Conservation (phyloP, 2,888 invertebrate species). For the Oxytorus armatus region DNA sequence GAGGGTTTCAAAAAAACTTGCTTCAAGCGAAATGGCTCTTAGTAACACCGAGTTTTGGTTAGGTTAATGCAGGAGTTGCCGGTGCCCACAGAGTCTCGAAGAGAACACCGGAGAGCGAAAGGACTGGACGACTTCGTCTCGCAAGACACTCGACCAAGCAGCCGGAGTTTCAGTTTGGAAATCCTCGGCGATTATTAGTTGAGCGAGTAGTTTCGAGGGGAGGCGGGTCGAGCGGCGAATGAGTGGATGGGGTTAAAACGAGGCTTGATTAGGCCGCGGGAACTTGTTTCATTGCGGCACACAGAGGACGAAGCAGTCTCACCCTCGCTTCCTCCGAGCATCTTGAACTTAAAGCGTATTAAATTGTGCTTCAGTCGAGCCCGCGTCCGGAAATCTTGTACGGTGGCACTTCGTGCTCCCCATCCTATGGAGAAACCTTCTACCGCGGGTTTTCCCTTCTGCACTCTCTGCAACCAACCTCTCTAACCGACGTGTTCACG, state of each 20-base stretch:
- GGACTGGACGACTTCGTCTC: constrained; percentile 42
- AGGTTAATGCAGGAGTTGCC: not conserved
- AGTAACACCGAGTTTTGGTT: not conserved
- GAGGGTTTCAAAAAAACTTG: too few relatives aligned
- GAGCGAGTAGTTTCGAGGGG: constrained; percentile 80
- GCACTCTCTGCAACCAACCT: constrained; percentile 38
- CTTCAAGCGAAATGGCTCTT: not conserved
- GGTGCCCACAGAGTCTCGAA: not conserved
- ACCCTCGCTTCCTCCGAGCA: constrained; percentile 59
- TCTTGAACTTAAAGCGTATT: constrained; percentile 82
- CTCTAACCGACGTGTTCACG: constrained; percentile 22
- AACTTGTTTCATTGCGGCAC: constrained; percentile 78
- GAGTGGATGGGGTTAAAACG: constrained; percentile 77
- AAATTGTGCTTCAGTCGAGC: constrained; percentile 83
- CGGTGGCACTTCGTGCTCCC: constrained; percentile 49
- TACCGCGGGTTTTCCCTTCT: constrained; percentile 41
- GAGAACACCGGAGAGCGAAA: constrained; percentile 24
- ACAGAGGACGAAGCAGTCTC: constrained; percentile 53
- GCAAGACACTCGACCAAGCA: constrained; percentile 49
- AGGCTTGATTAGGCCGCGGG: constrained; percentile 81
- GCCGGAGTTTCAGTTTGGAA: constrained; percentile 78
- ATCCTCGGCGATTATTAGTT: constrained; percentile 82
- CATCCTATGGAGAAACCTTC: constrained; percentile 45
- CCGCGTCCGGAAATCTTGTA: constrained; percentile 73
- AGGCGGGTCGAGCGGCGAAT: constrained; percentile 8